These are phyloP conservation scores for Parasteatoda tepidariorum DNA, from an alignment of 1,140 invertebrate genomes.

Conservation along the genomic window DNA sequence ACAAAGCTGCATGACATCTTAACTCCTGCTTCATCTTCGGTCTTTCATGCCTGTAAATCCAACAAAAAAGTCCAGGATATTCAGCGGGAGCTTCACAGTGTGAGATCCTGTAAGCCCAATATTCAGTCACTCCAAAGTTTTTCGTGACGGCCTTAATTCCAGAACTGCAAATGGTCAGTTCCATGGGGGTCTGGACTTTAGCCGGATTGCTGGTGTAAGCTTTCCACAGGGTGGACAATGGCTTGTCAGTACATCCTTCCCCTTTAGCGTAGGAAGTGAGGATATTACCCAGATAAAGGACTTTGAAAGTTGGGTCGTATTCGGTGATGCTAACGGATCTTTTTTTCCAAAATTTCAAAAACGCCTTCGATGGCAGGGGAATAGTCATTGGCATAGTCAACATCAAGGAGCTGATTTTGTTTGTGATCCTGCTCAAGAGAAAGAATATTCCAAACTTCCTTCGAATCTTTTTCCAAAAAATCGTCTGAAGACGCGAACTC, in stretches of 20 bases:
- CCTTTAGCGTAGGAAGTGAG: slow-evolving; percentile 98
- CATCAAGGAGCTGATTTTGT: slow-evolving; percentile 3
- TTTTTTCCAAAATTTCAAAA: slow-evolving; percentile 61
- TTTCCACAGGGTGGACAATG: slow-evolving; percentile 92
- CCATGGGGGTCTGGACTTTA: slow-evolving; percentile 91
- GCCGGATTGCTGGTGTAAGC: slow-evolving; percentile 82
- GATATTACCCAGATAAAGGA: slow-evolving; percentile 96
- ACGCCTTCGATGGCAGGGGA: slow-evolving; percentile 4
- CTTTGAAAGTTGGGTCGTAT: slow-evolving; percentile 91
- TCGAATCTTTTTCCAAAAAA: background rate
- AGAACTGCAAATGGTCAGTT: slow-evolving; percentile 71
- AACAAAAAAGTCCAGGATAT: slow-evolving; percentile 89
- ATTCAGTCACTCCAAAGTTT: slow-evolving; percentile 96
- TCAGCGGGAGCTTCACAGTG: slow-evolving; percentile 82
- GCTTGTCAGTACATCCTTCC: slow-evolving; percentile 81
- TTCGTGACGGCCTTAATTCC: slow-evolving; percentile 95
- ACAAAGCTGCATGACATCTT: slow-evolving; percentile 96
- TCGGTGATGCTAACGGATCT: slow-evolving; percentile 71
- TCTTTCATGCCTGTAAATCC: slow-evolving; percentile 88
- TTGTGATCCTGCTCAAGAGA: too few relatives aligned
- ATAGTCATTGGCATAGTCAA: slow-evolving; percentile 44
- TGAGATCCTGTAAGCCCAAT: slow-evolving; percentile 94
- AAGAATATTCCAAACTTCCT: background rate
- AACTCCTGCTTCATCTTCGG: slow-evolving; percentile 94
- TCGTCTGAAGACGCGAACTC: background rate